A percentile compares a stretch with the other conserved stretches of the same genome.
These are phyloP conservation scores for Melipona quadrifasciata DNA, from an alignment of 1,140 invertebrate genomes.

Conservation along the genomic window DNA sequence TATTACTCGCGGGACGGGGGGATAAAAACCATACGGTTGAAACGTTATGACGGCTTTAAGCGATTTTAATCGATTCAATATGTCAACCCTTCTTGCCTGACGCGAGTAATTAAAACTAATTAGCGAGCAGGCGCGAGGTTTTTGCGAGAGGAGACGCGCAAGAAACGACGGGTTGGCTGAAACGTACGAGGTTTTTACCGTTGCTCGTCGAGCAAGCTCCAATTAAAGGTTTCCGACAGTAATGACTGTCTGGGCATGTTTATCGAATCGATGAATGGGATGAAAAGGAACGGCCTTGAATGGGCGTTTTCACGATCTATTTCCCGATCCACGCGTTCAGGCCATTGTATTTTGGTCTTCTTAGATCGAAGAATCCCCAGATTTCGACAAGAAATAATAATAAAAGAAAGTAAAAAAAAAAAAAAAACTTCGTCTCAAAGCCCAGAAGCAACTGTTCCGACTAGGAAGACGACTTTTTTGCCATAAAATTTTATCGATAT, in stretches of 20 bases:
- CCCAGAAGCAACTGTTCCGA: too few relatives aligned
- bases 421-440: not conserved
- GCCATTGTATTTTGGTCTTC: not conserved
- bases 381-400: too few relatives aligned
- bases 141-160: not conserved
- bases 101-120: constrained; percentile 42
- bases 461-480: too few relatives aligned
- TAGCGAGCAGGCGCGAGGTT: constrained; percentile 7
- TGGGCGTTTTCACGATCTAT: not conserved
- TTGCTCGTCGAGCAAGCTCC: constrained; percentile 22
- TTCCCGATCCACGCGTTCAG: not conserved
- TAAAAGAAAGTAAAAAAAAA: not conserved
- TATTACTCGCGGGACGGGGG: too few relatives aligned
- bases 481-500: too few relatives aligned
- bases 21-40: too few relatives aligned
- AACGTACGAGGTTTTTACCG: constrained; percentile 1
- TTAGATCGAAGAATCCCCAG: too few relatives aligned
- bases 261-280: constrained; percentile 48
- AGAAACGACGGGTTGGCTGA: constrained; percentile 14
- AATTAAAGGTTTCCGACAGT: constrained; percentile 51
- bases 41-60: not conserved
- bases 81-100: not conserved
- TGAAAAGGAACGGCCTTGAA: constrained; percentile 40
- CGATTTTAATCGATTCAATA: not conserved
- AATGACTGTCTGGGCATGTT: constrained; percentile 41